Percentiles rank a stretch among this genome's conserved stretches.
These are phyloP conservation scores for Silurus lanzhouensis DNA, from an alignment of 2,797 vertebrate genomes.

Conservation along the genomic window DNA sequence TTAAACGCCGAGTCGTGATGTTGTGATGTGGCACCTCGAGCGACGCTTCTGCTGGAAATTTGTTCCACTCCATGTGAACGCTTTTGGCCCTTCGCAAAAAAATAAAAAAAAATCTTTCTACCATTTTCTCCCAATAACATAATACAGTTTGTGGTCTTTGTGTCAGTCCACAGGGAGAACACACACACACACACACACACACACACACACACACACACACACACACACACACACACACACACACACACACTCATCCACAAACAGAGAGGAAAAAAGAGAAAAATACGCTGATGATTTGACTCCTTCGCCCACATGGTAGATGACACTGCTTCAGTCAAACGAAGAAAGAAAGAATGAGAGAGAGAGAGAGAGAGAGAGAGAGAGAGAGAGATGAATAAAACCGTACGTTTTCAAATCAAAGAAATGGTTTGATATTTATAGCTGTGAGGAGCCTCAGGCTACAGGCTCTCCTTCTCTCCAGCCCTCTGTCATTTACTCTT, in stretches of 20 bases:
- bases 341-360: not conserved
- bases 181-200: slow-evolving; percentile 1
- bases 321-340: slow-evolving; percentile 34
- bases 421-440: slow-evolving; percentile 76
- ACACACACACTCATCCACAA: not conserved
- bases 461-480: slow-evolving; percentile 31
- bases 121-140: not conserved
- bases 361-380: too few species aligned
- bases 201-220: not conserved
- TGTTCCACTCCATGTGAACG: not conserved
- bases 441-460: slow-evolving; percentile 66
- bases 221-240: slow-evolving; percentile 8
- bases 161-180: slow-evolving; percentile 19
- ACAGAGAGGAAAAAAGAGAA: slow-evolving; percentile 1
- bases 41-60: not conserved
- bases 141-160: slow-evolving; percentile 19
- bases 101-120: not conserved
- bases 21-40: not conserved
- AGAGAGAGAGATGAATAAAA: not conserved
- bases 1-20: not conserved
- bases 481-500: slow-evolving; percentile 30
- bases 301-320: slow-evolving; percentile 38
- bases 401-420: slow-evolving; percentile 72
- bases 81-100: not conserved
- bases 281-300: slow-evolving; percentile 43